Conservation (phyloP, 2,888 invertebrate genomes). For the Euzetes globulus region DNA sequence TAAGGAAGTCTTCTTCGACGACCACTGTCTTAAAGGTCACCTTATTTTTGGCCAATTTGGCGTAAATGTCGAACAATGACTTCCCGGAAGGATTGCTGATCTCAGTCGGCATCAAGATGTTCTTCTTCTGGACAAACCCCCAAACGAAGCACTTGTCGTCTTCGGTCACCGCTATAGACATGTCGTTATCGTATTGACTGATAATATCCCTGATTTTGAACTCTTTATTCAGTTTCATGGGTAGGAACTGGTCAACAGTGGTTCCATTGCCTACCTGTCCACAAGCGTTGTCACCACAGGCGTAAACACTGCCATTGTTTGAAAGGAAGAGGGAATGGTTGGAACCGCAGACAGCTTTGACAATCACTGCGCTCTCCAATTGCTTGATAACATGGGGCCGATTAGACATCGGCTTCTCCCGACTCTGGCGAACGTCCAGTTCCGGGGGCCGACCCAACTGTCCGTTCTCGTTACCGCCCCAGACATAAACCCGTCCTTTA, state of each 20-base stretch:
- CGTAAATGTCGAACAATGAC: not conserved
- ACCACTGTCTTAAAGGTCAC: not conserved
- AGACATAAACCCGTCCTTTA: not conserved
- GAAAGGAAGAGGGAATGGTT: not conserved
- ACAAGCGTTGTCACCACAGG: not conserved
- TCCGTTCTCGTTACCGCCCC: not conserved
- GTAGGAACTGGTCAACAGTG: not conserved
- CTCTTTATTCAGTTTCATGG: not conserved
- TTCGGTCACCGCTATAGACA: not conserved
- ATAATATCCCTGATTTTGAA: not conserved
- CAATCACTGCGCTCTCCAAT: not conserved
- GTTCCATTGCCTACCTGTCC: not conserved
- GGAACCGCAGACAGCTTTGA: not conserved
- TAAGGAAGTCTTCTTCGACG: not conserved
- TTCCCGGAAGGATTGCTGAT: not conserved
- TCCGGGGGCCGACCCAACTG: not conserved
- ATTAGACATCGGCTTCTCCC: not conserved
- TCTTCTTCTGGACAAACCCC: not conserved
- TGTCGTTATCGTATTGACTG: not conserved
- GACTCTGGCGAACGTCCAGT: not conserved
- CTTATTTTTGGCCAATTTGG: not conserved
- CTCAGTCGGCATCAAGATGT: not conserved
- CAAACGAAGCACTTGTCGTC: not conserved
- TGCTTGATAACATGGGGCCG: not conserved
- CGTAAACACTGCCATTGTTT: not conserved